Conservation (phyloP, 1,140 invertebrate species). For the Cryptotermes secundus region DNA sequence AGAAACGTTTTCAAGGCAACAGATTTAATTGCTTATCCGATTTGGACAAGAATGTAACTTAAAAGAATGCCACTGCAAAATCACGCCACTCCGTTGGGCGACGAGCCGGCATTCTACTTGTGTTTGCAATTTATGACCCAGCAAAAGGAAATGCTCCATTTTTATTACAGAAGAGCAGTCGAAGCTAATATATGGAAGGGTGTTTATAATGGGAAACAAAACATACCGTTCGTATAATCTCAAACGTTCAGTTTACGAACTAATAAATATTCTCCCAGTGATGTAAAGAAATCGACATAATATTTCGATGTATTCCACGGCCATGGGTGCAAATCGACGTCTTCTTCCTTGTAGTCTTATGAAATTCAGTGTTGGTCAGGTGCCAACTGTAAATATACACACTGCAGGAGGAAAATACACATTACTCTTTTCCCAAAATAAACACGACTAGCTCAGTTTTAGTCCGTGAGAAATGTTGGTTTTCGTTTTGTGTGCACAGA, state of each 20-base stretch:
- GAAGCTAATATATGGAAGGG: background rate
- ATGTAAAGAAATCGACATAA: background rate
- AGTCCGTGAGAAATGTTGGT: background rate
- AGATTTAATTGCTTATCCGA: too few relatives aligned
- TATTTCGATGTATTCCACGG: background rate
- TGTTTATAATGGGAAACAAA: background rate
- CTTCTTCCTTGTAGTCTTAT: background rate
- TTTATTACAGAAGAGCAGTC: background rate
- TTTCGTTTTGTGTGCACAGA: background rate
- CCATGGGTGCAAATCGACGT: background rate
- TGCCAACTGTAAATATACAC: constrained; percentile 8
- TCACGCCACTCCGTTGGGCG: background rate
- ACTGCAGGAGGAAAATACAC: constrained; percentile 4
- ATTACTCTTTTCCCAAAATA: constrained; percentile 20
- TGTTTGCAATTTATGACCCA: background rate
- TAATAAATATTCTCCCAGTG: background rate
- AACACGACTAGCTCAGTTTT: background rate
- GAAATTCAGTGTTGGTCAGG: background rate
- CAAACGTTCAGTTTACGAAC: background rate
- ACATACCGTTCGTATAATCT: background rate
- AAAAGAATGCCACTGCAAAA: background rate
- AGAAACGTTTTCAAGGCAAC: too few relatives aligned
- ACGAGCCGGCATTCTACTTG: background rate
- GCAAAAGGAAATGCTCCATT: background rate
- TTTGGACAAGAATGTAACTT: too few relatives aligned